Conservation (phyloP, 2,797 vertebrate species). For the Pangasius larnaudii region DNA sequence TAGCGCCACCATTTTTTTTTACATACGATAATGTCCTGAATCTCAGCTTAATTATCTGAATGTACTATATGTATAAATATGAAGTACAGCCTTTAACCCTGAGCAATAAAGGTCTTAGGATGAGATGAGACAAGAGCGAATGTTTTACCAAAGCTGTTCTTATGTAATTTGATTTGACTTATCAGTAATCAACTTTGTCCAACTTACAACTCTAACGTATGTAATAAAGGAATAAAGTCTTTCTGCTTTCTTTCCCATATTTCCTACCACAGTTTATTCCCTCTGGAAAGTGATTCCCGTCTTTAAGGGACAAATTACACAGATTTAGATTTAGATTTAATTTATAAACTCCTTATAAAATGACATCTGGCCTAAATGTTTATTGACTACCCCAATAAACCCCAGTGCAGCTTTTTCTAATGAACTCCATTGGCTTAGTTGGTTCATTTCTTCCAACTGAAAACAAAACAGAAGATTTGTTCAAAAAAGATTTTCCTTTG, state of each 20-base stretch:
- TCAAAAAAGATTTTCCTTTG: background rate
- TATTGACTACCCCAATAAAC: constrained; percentile 1
- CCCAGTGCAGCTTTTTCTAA: too few species aligned
- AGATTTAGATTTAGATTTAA: background rate
- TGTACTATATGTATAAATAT: background rate
- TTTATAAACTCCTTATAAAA: background rate
- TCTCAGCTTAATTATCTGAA: background rate
- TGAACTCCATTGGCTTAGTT: background rate
- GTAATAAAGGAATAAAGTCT: background rate
- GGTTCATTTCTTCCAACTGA: background rate
- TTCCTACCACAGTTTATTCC: background rate
- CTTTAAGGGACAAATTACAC: background rate
- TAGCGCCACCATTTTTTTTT: background rate
- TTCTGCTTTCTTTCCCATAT: background rate
- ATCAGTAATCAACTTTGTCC: background rate
- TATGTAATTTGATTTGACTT: background rate
- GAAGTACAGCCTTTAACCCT: background rate
- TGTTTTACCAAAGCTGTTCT: background rate
- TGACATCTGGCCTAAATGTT: background rate
- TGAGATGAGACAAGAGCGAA: background rate
- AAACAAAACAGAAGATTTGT: background rate
- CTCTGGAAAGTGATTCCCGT: background rate
- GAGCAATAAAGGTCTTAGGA: background rate
- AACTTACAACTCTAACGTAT: background rate
- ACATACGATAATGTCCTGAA: background rate